Percentiles rank a stretch among this genome's conserved stretches.
Conservation (phyloP, 2,888 invertebrate genomes). For the Lasioglossum morio region DNA sequence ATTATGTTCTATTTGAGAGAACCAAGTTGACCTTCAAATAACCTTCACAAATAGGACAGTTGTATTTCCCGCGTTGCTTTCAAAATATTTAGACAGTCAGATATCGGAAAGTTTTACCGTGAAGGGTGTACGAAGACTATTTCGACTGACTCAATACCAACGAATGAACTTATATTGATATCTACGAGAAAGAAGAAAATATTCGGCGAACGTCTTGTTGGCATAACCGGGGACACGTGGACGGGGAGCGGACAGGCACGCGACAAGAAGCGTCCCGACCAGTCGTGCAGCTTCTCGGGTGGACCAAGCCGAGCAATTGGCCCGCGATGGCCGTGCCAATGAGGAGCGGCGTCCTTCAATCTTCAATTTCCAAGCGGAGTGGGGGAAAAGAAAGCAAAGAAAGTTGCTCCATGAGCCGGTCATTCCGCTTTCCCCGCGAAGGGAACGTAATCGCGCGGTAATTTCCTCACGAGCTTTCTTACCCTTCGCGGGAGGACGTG, state of each 20-base stretch:
- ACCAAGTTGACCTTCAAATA: too few relatives aligned
- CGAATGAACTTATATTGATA: neutral
- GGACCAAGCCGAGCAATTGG: neutral
- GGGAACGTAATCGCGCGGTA: constrained; percentile 79
- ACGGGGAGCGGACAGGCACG: neutral
- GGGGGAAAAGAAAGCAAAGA: constrained; percentile 26
- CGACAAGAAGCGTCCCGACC: neutral
- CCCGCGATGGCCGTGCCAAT: neutral
- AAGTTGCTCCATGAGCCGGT: constrained; percentile 20
- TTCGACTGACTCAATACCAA: too few relatives aligned
- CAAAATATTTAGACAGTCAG: too few relatives aligned
- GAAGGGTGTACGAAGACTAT: too few relatives aligned
- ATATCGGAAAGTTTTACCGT: too few relatives aligned
- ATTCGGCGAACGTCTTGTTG: neutral
- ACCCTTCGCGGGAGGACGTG: constrained; percentile 67
- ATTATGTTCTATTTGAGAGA: too few relatives aligned
- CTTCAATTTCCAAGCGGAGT: constrained; percentile 68
- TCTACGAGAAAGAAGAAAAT: neutral
- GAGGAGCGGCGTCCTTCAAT: constrained; percentile 58
- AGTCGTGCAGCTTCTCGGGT: neutral
- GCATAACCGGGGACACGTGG: neutral
- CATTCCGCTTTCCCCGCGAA: constrained; percentile 57
- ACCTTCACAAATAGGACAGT: too few relatives aligned
- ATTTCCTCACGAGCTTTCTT: constrained; percentile 79
- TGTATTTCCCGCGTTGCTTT: too few relatives aligned